Evolutionary conservation across 2,888 invertebrate species (phyloP), one percentile per base, ranked within the genome.

Genomic region (Morpho achilles): DNA sequence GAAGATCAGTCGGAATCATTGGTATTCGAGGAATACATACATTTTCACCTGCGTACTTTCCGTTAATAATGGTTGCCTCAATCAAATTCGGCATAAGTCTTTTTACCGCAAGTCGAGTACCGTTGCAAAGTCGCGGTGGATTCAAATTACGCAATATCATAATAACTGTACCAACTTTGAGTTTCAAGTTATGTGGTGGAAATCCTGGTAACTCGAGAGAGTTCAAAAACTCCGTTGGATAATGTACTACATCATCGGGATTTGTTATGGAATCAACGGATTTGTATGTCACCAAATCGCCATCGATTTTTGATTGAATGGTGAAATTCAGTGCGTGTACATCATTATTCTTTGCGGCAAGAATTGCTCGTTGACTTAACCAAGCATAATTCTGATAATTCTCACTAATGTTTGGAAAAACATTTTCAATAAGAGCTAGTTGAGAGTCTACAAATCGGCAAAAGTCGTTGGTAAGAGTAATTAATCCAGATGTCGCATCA

Each of bases 1-100:
- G 64, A 56, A 67, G 40, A 59, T 69, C 69, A 59, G 51, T 67
- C 50, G 66, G 66, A 56, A 70, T 69, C 67, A 67, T 67, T 58
- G 70, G 67, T 50, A 67, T 69, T 50, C 70, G 62, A 41, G 71
- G 66, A 51, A 73, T 70, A 32, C 67, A 58, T 58, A 65, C 64
- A 65, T 61, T 62, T 64, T 64, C 62, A 65, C 67, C 63, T 67
- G 60, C 60, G 62, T 65, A 65, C 62, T 65, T 66, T 66, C 66
- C 69, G 60, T 64, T 72, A 32, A 73, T 46, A 56, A 68, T 66
- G 51, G 61, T 64, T 58, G 64, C 60, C 61, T 65, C 62, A 61
- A 62, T 64, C 61, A 67, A 61, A 63, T 63, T 62, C 61, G 58
- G 56, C 63, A 64, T 62, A 62, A 63, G 63, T 62, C 58, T 65